Evolutionary conservation across 2,888 invertebrate species (phyloP), one percentile per base, ranked within the genome.

Genomic region (Conistra vaccinii): DNA sequence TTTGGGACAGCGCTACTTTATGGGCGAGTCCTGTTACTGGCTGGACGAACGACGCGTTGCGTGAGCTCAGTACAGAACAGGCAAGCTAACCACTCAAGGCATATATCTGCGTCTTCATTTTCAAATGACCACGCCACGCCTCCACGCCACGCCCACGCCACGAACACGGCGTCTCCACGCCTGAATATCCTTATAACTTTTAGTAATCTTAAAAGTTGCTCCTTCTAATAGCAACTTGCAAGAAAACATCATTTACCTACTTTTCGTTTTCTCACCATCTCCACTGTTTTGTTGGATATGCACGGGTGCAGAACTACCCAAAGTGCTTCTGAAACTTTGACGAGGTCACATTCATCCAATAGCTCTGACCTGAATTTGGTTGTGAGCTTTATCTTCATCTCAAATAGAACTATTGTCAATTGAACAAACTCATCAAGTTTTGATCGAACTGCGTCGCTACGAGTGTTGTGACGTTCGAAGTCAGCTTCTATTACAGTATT

Each of bases 361-460:
- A 77, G 48, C 42, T 70, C 62, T 78, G 78, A 83, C 85, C 85
- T 77, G 51, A 63, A 84, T 82, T 73, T 61, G 58, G 67, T 51
- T 74, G 29, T 42, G 62, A 71, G 71, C 65, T 73, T 77, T 73
- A 73, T 84, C 81, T 83, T 53, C 73, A 63, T 72, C 73, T 74
- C 26, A 55, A 72, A 81, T 83, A 55, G 55, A 67, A 68, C 58
- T 77, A 70, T 53, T 83, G 69, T 73, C 83, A 62, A 70, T 68
- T 55, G 63, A 80, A 82, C 69, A 48, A 73, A 83, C 69, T 69
- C 53, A 63, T 76, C 63, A 53, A 76, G 63, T 68, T 71, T 75
- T 66, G 57, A 72, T 55, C n/a, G 57, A 72, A 69, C 55, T 69
- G 69, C 45, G 62, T 51, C n/a, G 39, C 20, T 68, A 20, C 45